Evolutionary conservation across 2,888 invertebrate genomes (phyloP), one percentile per base, ranked within the genome.

Genomic region (Cantharis flavilabris): DNA sequence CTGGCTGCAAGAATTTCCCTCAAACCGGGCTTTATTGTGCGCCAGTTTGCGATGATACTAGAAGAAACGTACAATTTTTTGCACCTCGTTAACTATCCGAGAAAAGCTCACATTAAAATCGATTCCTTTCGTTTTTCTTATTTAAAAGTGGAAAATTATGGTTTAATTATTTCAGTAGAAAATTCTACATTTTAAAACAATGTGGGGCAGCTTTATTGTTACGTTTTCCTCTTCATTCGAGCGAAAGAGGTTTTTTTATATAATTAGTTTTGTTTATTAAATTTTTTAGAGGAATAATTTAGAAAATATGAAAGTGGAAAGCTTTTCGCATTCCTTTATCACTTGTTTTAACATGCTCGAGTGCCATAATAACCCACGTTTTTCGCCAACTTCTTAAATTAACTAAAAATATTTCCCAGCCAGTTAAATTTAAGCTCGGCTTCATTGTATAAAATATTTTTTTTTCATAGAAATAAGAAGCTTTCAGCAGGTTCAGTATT

Each of bases 1-100:
- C 49, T 67, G 65, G 49, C 49, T 67, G 23, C 81, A 80, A 78
- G 78, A 49, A 80, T 80, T 79, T 74, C 80, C 79, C 78, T 76
- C 76, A 76, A 81, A 80, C 80, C 72, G 73, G 77, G 72, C 75
- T 62, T 28, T 63, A 73, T 76, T 76, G 76, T 76, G 67, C 67
- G 65, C 26, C 64, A 76, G 71, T 73, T 78, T 33, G 81, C 70
- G 63, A 69, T 76, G 76, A 76, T 80, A 77, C 80, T 80, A 76
- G 77, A 73, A 75, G 76, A 77, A 80, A 67, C n/a, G n/a, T 67
- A 67, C 20, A 23, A 23, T 67, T 65, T 67, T 49, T 49, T 49
- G 49, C 65, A 67, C 65, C 23, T 67, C 49, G 49, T 49, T n/a
- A 49, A 49, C 11, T n/a, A 49, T 49, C 49, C 49, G n/a, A 49